These are phyloP conservation scores for Torymus aiolomorphi DNA, from an alignment of 2,888 invertebrate species.

Conservation along the genomic window DNA sequence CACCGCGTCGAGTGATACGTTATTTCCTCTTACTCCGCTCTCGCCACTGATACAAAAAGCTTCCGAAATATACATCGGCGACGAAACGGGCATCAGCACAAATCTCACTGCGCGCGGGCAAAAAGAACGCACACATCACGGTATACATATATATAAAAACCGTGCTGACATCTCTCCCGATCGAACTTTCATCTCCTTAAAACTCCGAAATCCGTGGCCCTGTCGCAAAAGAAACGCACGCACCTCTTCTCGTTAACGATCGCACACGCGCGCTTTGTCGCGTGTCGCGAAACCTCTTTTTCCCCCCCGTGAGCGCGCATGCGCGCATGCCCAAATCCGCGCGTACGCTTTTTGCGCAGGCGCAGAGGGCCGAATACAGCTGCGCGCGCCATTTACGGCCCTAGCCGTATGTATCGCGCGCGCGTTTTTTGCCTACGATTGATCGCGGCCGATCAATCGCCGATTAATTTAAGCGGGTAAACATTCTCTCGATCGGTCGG, in stretches of 20 bases:
- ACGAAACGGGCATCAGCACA: too few species aligned
- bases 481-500: slow-evolving; percentile 1
- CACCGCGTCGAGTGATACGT: too few species aligned
- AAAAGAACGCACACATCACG: too few species aligned
- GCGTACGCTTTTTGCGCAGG: slow-evolving; percentile 1
- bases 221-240: not conserved
- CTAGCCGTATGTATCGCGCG: slow-evolving; percentile 23
- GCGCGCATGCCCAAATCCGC: not conserved
- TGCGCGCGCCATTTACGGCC: slow-evolving; percentile 49
- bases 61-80: not conserved
- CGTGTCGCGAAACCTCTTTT: too few species aligned
- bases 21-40: too few species aligned
- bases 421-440: slow-evolving; percentile 22
- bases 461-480: slow-evolving; percentile 47
- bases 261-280: too few species aligned
- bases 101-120: too few species aligned
- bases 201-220: slow-evolving; percentile 23
- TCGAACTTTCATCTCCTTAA: slow-evolving; percentile 51
- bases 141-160: slow-evolving; percentile 1
- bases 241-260: too few species aligned
- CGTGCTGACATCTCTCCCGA: slow-evolving; percentile 28
- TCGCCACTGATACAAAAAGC: not conserved
- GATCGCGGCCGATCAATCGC: slow-evolving; percentile 40
- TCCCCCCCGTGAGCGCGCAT: too few species aligned
- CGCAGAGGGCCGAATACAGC: slow-evolving; percentile 3